These are phyloP conservation scores for Psittacula echo DNA, from an alignment of 2,797 vertebrate species.

Conservation along the genomic window DNA sequence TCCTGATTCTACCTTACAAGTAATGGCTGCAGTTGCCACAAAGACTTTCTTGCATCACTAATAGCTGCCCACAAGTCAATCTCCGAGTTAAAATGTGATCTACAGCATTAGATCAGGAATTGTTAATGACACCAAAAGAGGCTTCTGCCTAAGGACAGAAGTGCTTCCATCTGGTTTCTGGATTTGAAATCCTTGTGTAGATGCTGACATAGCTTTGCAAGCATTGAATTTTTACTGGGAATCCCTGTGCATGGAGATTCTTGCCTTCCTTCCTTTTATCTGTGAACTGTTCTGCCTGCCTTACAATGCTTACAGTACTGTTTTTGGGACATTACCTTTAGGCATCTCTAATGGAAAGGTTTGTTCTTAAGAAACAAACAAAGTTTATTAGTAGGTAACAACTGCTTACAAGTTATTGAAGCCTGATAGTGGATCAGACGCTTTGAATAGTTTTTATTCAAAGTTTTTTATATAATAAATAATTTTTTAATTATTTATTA, in stretches of 20 bases:
- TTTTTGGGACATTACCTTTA: background rate
- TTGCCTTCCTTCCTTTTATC: background rate
- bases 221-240: background rate
- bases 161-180: background rate
- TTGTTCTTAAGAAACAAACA: background rate
- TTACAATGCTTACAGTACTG: background rate
- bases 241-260: background rate
- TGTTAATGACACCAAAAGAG: background rate
- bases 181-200: background rate
- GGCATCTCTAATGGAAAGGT: background rate
- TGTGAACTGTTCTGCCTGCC: background rate
- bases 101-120: background rate
- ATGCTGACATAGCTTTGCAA: conserved; percentile 6
- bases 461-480: no score
- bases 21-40: background rate
- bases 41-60: background rate
- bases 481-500: no score
- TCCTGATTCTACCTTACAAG: background rate
- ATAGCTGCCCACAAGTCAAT: background rate
- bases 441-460: background rate
- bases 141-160: background rate
- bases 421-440: background rate
- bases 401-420: background rate
- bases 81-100: background rate
- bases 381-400: background rate